Evolutionary conservation across 2,797 vertebrate species (phyloP), one percentile per base, ranked within the genome.

Genomic region (Aulostomus chinensis): DNA sequence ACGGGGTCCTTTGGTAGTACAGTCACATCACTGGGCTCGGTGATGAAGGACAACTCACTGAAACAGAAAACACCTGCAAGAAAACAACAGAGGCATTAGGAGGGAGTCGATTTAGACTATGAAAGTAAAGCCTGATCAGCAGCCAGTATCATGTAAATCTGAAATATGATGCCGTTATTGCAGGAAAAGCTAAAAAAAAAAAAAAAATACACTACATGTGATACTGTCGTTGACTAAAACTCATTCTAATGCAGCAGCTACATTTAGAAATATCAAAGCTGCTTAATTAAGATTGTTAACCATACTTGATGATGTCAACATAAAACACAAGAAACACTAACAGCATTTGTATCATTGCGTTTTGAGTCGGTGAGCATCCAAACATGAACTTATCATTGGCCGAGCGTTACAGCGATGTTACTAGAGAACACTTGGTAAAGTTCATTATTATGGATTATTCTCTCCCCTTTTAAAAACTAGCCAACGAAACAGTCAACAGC

Each of bases 21-120:
- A 10, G 88, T 92, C 53, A 93, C 60, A 55, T 96, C 95, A 76
- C 91, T 89, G 40, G 96, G 96, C 77, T 98, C 96, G 17, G 92
- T 93, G 85, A 94, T 86, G 88, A 98, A 99, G 56, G 94, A 94
- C 76, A 98, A 77, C 68, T 98, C 96, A 0, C 91, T 98, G 75
- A 96, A 94, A 87, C 93, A 92, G 61, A 91, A 89, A 64, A 89
- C 74, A 85, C 93, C 97, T 99, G 48, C 1, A 68, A 56, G 16
- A 29, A 49, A 33, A 66, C 17, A 39, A 40, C 0, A 9, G 18
- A 3, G 17, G 18, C 3, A 49, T 68, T 12, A 57, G 34, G 31
- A 6, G 35, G 18, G 18, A 25, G 7, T 41, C 24, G 9, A 3
- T 12, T 10, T 11, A 15, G 22, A 9, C 15, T 39, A 4, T 16